phyloP scores from a whole-genome alignment of 2,113 vertebrate species.

The Manacus vitellinus region DNA sequence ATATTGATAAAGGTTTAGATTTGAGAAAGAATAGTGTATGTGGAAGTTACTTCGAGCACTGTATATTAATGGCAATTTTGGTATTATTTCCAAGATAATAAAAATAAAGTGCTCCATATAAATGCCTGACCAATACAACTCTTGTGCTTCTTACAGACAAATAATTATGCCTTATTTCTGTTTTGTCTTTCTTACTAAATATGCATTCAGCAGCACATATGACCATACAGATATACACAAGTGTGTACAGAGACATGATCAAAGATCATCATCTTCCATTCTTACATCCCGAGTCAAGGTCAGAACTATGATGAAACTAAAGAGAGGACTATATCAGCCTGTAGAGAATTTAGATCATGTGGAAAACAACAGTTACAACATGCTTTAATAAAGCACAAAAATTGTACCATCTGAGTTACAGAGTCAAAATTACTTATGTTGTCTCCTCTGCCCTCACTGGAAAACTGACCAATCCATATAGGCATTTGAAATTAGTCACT shows the following conservation, averaged over 20 bases:
- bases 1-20: background rate
- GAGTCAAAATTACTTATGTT: background rate
- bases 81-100: background rate
- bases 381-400: background rate
- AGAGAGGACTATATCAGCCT: background rate
- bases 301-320: background rate
- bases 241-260: background rate
- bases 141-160: background rate
- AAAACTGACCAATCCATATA: background rate
- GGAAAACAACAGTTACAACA: background rate
- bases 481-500: background rate
- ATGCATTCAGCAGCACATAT: background rate
- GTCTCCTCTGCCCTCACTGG: background rate
- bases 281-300: accelerated
- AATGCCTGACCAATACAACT: background rate
- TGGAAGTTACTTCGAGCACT: background rate
- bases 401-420: background rate
- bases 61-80: background rate
- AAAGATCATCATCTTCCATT: background rate
- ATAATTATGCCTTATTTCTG: background rate
- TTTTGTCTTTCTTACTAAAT: background rate
- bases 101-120: background rate
- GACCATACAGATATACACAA: background rate
- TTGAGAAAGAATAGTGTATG: background rate
- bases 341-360: background rate